These are phyloP conservation scores for Adrianichthys oophorus DNA, from an alignment of 2,797 vertebrate genomes.

Conservation along the genomic window DNA sequence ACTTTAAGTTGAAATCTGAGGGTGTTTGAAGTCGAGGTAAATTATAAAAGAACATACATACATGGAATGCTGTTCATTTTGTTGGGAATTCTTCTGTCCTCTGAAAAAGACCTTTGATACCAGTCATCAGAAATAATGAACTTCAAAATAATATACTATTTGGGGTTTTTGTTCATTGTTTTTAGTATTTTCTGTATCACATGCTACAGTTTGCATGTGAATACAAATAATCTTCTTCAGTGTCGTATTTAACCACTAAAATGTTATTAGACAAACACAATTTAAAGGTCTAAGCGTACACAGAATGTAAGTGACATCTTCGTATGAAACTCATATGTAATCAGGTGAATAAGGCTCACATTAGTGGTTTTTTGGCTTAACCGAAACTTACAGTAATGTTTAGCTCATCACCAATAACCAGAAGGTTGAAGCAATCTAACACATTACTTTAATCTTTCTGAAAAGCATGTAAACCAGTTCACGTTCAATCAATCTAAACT, in stretches of 20 bases:
- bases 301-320: neutral
- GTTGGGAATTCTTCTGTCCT: constrained; percentile 5
- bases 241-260: too few species aligned
- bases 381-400: neutral
- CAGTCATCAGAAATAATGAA: neutral
- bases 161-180: too few species aligned
- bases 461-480: too few species aligned
- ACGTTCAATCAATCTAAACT: too few species aligned
- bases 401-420: neutral
- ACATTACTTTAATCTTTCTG: too few species aligned
- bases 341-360: neutral
- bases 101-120: neutral
- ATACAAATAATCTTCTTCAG: neutral
- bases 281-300: neutral
- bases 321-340: neutral
- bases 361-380: neutral
- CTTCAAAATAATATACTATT: neutral
- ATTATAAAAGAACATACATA: neutral
- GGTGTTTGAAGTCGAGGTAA: neutral
- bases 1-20: too few species aligned
- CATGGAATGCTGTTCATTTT: constrained; percentile 3
- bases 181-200: too few species aligned
- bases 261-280: too few species aligned
- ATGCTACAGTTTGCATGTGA: neutral
- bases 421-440: too few species aligned